Conservation (phyloP, 2,113 vertebrate species). For the Psilopogon haemacephalus region DNA sequence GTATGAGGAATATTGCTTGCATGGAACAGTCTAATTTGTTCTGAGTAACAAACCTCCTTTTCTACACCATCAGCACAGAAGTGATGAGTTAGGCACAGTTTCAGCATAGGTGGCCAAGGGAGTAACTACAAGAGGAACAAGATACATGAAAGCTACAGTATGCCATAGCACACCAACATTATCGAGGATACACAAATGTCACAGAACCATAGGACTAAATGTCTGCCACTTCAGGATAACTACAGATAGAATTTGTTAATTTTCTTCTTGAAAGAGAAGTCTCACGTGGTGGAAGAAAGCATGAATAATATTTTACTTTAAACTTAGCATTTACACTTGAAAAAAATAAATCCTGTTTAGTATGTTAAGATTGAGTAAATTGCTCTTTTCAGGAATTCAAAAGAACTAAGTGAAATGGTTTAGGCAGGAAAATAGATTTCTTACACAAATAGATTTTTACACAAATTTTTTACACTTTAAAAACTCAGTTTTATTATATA, state of each 20-base stretch:
- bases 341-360: slow-evolving; percentile 3
- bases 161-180: not conserved
- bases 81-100: not conserved
- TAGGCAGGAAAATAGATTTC: not conserved
- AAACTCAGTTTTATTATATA: not conserved
- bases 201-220: not conserved
- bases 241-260: not conserved
- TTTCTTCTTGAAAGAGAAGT: not conserved
- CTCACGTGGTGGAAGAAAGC: not conserved
- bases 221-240: not conserved
- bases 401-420: not conserved
- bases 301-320: not conserved
- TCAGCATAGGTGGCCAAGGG: not conserved
- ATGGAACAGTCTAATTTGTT: not conserved
- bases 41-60: not conserved
- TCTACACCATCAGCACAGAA: not conserved
- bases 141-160: rapidly evolving
- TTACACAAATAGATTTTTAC: not conserved
- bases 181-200: not conserved
- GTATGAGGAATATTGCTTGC: slow-evolving; percentile 52
- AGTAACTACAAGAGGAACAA: not conserved
- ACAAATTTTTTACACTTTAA: not conserved
- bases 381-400: not conserved
- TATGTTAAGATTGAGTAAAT: not conserved
- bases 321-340: not conserved